phyloP scores from a whole-genome alignment of 2,888 invertebrate species.

The Eristalinus sepulchralis region DNA sequence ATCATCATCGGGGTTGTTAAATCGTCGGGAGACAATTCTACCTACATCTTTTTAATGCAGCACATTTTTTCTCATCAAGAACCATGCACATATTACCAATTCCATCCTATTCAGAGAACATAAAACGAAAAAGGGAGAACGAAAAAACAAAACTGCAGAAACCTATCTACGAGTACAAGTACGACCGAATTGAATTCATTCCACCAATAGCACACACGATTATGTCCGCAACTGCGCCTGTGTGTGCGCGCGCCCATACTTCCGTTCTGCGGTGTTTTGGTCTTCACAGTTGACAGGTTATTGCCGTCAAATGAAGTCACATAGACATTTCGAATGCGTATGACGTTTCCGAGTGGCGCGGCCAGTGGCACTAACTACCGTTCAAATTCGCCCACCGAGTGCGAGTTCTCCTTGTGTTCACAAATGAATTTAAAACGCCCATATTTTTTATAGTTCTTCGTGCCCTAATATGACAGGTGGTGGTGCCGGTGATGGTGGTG shows the following conservation, averaged over 20 bases:
- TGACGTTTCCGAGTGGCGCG: constrained; percentile 53
- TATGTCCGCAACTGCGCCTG: constrained; percentile 37
- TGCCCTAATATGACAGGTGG: neutral
- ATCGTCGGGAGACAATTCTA: too few species aligned
- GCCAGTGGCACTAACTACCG: constrained; percentile 9
- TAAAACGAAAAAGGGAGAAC: constrained; percentile 41
- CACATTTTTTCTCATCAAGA: constrained; percentile 46
- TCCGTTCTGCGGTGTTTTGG: constrained; percentile 74
- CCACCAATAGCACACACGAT: constrained; percentile 27
- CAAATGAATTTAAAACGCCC: neutral
- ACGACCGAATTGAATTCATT: constrained; percentile 44
- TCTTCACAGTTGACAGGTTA: constrained; percentile 75
- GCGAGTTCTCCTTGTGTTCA: constrained; percentile 22
- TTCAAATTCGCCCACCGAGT: constrained; percentile 42
- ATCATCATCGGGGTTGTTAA: too few species aligned
- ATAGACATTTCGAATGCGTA: constrained; percentile 59
- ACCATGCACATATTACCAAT: constrained; percentile 2
- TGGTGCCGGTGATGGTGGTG: neutral
- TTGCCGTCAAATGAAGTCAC: constrained; percentile 71
- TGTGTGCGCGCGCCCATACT: constrained; percentile 68
- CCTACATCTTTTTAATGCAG: constrained; percentile 7
- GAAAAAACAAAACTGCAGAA: constrained; percentile 49
- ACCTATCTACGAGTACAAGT: constrained; percentile 11
- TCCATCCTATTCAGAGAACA: constrained; percentile 21
- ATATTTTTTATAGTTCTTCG: neutral